Evolutionary conservation across 2,888 invertebrate species (phyloP).

Genomic region (Mamestra brassicae): DNA sequence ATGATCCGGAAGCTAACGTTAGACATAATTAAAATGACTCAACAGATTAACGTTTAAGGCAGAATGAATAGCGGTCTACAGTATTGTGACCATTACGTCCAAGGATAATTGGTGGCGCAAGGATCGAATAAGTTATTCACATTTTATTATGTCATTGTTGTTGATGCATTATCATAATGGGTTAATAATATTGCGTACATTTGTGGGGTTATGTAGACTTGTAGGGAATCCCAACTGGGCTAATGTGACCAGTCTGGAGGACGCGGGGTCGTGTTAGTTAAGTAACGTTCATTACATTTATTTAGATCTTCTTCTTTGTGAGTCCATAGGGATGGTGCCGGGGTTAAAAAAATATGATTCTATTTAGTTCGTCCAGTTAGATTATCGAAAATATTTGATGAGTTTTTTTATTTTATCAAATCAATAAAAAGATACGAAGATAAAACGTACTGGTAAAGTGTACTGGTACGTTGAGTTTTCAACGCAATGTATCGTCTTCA

Average conservation of each 20-base stretch:
- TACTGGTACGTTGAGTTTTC: too few species aligned
- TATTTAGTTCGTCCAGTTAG: too few species aligned
- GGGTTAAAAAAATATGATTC: too few species aligned
- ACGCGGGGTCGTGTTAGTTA: neutral
- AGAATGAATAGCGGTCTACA: conserved; percentile 43
- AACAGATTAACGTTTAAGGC: conserved; percentile 54
- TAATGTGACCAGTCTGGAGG: neutral
- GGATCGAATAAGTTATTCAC: conserved; percentile 59
- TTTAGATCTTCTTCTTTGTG: neutral
- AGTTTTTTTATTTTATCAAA: too few species aligned
- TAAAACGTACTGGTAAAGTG: too few species aligned
- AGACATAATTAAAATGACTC: conserved; percentile 52
- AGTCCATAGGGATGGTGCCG: neutral
- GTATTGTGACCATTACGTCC: conserved; percentile 58
- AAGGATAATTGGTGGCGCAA: conserved; percentile 65
- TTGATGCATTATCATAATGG: conserved; percentile 50
- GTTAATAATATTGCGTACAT: conserved; percentile 29
- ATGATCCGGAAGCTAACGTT: conserved; percentile 59
- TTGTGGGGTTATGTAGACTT: conserved; percentile 22
- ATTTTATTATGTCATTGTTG: conserved; percentile 64
- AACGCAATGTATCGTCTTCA: too few species aligned
- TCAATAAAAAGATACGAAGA: too few species aligned
- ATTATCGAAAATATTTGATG: too few species aligned
- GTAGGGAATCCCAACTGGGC: conserved; percentile 21
- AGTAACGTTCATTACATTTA: neutral